Evolutionary conservation across 2,888 invertebrate genomes (phyloP).

Genomic region (Gymnosoma rotundatum): DNA sequence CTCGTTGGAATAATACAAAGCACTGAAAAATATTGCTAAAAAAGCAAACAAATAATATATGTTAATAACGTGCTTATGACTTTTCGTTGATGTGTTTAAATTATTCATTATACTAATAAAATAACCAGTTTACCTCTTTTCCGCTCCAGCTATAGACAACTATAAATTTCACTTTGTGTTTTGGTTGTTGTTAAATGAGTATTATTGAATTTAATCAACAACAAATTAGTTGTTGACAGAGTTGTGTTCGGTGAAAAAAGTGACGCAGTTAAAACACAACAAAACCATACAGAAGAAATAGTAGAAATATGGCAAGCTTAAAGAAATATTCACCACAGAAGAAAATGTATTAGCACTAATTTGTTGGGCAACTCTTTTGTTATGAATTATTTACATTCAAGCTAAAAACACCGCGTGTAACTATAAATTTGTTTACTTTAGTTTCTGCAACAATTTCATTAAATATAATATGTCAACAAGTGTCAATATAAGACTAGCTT

Average conservation of each 20-base stretch:
- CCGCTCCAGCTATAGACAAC: constrained; percentile 29
- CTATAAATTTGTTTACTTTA: constrained; percentile 20
- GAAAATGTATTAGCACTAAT: not conserved
- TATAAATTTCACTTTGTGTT: constrained; percentile 49
- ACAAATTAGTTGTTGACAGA: not conserved
- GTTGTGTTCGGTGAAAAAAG: not conserved
- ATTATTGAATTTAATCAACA: constrained; percentile 50
- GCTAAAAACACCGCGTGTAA: constrained; percentile 30
- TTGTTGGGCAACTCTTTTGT: constrained; percentile 1
- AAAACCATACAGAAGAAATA: not conserved
- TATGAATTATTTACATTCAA: constrained; percentile 8
- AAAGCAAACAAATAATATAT: constrained; percentile 3
- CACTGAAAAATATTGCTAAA: constrained; percentile 30
- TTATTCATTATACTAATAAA: constrained; percentile 61
- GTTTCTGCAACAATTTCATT: not conserved
- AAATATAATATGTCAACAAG: constrained; percentile 77
- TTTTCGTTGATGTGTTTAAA: constrained; percentile 30
- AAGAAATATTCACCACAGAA: constrained; percentile 10
- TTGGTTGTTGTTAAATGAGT: constrained; percentile 20
- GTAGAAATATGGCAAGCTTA: not conserved
- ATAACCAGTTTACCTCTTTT: constrained; percentile 65
- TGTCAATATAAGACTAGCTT: constrained; percentile 86
- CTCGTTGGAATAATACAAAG: constrained; percentile 26
- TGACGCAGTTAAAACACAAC: constrained; percentile 46
- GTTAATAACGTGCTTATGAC: constrained; percentile 56